Base-by-base conservation (phyloP, 2,888 invertebrate species). In the Zygothrica quintamaculata region DNA sequence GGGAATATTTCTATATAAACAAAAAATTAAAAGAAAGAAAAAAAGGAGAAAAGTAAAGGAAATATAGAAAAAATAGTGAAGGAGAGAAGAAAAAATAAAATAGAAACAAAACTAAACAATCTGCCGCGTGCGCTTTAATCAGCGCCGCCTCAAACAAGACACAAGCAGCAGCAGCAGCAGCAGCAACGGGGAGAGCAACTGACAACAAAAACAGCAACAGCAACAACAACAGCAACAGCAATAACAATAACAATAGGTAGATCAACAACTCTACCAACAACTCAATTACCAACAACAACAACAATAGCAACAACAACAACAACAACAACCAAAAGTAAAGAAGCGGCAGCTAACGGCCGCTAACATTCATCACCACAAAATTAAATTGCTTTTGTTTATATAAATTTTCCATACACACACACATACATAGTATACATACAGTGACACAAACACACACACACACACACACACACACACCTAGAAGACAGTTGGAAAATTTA, bases 301-400 rank as follows among this genome's bases (percentile, higher is more conserved):
- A 50, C 26, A 64, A 42, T 25, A 58, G 36, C 39, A 50, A 7
- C 39, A 40, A 16, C 16, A 29, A 33, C 15, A 9, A 5, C 80
- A 84, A 64, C 74, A 82, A 74, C 26, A 11, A 69, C 53, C 62
- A 68, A 37, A 52, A 47, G 42, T 26, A 25, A 56, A 44, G 6
- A 56, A 29, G 66, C 67, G 53, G 67, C 68, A 69, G 55, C 71
- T 74, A 74, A 67, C 77, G 80, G 67, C 70, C 57, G 78, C 70
- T 60, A 84, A 80, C 80, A 80, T 80, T 84, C 80, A 80, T 80
- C 80, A 84, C 74, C 84, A 84, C 78, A 65, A 74, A 80, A 84
- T 80, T 84, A 81, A 84, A 81, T 80, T 78, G 84, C 68, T 61
- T 76, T 80, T 80, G 80, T 84, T 80, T 80, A 80, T 80, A 84